Evolutionary conservation across 2,797 vertebrate genomes (phyloP), one percentile per base, ranked within the genome.

Genomic region (Sarcophilus harrisii): DNA sequence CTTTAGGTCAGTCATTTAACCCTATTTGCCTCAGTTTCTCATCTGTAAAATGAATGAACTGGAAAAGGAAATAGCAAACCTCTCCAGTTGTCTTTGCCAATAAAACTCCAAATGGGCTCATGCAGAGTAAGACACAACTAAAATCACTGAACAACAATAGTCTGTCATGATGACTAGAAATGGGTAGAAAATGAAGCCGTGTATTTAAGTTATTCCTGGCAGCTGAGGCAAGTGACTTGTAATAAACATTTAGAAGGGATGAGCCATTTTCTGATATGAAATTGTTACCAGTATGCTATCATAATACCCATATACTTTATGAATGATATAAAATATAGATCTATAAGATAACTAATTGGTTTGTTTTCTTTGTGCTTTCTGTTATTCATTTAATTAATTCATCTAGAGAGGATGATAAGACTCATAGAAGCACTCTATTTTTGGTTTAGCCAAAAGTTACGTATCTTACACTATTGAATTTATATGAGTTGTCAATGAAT

Each of bases 391-490:
- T 94, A 57, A 90, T 5, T 81, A 58, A 3, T 93, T 32, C 21
- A 66, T 93, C 27, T 81, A 28, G 13, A n/a, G 27, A 73, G n/a
- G 57, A 14, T 92, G 38, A 49, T 90, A 58, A 92, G n/a, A 91
- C 73, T 8, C 27, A 62, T 73, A 18, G 4, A 87, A 73, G 93
- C 73, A 30, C 32, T 94, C 0, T 45, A 57, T 66, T 93, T 91
- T 92, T 45, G n/a, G 0, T 38, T 93, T 97, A 89, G 49, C 29
- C 57, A 90, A 55, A 91, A 96, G 52, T 49, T 58, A 94, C 3
- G 54, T 89, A 49, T 24, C 92, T 93, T 30, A 95, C 55, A 90
- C 87, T 66, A 92, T 95, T 96, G 3, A 94, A 93, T 91, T 66
- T 57, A 12, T 2, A 30, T 93, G 12, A 73, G 58, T 96, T 94